phyloP scores from a whole-genome alignment of 2,113 vertebrate genomes.

The Phrynosoma platyrhinos region DNA sequence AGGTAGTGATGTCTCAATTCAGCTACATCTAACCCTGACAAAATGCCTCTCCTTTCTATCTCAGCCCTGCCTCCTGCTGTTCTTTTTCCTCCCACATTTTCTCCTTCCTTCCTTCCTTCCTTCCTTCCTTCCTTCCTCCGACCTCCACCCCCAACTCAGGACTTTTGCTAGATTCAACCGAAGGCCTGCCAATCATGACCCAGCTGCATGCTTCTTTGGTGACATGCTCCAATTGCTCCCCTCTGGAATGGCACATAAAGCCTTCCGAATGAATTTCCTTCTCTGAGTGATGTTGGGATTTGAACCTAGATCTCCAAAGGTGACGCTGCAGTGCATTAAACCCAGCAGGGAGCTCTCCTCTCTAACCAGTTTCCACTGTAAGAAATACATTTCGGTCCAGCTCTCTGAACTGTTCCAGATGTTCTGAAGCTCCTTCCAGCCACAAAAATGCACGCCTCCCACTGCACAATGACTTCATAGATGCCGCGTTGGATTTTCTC shows the following conservation, averaged over 20 bases:
- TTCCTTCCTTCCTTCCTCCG: no score
- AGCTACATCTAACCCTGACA: neutral
- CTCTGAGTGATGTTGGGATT: neutral
- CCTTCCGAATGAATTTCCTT: conserved; percentile 35
- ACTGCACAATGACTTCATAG: neutral
- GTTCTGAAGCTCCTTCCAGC: conserved; percentile 59
- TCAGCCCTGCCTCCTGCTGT: neutral
- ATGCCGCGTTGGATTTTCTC: neutral
- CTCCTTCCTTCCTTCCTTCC: no score
- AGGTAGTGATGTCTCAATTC: neutral
- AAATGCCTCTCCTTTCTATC: neutral
- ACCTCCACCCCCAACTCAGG: neutral
- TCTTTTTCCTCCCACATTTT: neutral
- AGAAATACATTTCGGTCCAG: conserved; percentile 46
- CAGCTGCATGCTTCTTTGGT: fast-evolving
- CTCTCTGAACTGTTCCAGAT: conserved; percentile 74
- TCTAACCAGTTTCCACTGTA: conserved; percentile 65
- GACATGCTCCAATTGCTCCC: neutral
- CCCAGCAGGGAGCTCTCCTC: conserved; percentile 55
- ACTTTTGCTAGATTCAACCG: no score
- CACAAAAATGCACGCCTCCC: conserved; percentile 24
- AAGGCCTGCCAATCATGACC: neutral
- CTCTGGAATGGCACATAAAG: neutral
- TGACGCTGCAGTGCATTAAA: conserved; percentile 34
- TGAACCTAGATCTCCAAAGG: conserved; percentile 49